Evolutionary conservation across 2,888 invertebrate genomes (phyloP).

Genomic region (Agrotis ipsilon): DNA sequence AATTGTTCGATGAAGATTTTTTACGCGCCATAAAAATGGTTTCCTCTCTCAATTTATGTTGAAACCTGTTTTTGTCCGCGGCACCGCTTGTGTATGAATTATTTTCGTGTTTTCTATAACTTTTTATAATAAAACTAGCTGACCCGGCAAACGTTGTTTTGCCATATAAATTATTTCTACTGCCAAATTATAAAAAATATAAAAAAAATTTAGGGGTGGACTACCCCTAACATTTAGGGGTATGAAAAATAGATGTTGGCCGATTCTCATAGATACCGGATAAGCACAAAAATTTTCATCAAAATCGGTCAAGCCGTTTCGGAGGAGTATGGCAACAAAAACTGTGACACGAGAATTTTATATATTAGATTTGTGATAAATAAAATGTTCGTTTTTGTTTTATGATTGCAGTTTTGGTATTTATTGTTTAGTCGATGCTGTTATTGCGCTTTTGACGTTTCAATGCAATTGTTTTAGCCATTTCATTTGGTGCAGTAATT

Average conservation of each 20-base stretch:
- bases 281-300: too few relatives aligned
- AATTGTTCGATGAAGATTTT: slow-evolving; percentile 64
- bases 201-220: not conserved
- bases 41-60: slow-evolving; percentile 57
- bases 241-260: too few relatives aligned
- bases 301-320: too few relatives aligned
- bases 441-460: not conserved
- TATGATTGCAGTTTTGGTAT: slow-evolving; percentile 5
- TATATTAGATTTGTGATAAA: slow-evolving; percentile 18
- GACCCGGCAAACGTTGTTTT: too few relatives aligned
- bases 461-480: not conserved
- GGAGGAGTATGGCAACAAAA: too few relatives aligned
- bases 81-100: slow-evolving; percentile 38
- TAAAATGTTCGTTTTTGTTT: slow-evolving; percentile 10
- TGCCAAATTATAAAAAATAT: too few relatives aligned
- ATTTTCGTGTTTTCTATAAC: slow-evolving; percentile 52
- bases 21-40: slow-evolving; percentile 64
- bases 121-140: slow-evolving; percentile 26
- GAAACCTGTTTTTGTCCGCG: slow-evolving; percentile 56
- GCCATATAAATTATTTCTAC: too few relatives aligned
- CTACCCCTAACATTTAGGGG: too few relatives aligned
- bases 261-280: too few relatives aligned
- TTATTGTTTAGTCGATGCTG: not conserved
- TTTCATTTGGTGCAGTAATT: not conserved
- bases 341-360: too few relatives aligned